phyloP scores from a whole-genome alignment of 2,113 vertebrate genomes.

The Vicugna pacos region DNA sequence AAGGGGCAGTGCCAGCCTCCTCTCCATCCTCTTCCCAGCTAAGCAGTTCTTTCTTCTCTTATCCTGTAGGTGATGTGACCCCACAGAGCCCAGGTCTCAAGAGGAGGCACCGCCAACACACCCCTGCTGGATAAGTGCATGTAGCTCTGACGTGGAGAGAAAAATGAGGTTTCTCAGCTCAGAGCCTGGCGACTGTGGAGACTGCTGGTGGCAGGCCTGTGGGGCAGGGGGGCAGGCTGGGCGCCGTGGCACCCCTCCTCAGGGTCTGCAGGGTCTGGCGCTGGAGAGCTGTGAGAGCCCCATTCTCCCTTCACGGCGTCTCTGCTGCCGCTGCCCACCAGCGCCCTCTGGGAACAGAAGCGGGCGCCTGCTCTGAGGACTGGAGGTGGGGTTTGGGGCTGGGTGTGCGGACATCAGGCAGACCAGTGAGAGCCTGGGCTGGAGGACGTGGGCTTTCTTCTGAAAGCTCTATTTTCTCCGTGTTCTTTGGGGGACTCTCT shows the following conservation, averaged over 20 bases:
- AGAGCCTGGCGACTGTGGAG: not conserved
- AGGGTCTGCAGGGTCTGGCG: not conserved
- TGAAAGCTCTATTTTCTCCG: not conserved
- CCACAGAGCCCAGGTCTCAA: not conserved
- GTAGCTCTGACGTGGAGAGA: not conserved
- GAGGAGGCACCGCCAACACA: not conserved
- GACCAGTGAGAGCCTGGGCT: not conserved
- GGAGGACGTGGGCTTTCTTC: not conserved
- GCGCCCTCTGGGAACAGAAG: not conserved
- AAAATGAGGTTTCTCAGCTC: not conserved
- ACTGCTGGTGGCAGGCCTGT: not conserved
- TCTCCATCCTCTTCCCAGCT: not conserved
- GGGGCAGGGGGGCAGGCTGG: not conserved
- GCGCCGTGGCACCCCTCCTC: not conserved
- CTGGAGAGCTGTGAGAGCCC: not conserved
- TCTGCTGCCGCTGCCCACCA: not conserved
- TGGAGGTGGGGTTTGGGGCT: not conserved
- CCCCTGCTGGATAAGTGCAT: not conserved
- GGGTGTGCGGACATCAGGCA: not conserved
- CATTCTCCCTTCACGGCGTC: not conserved
- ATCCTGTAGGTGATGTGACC: not conserved
- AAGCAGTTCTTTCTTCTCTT: not conserved
- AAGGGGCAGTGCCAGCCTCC: not conserved
- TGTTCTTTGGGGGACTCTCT: not conserved
- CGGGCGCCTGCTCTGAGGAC: not conserved